Conservation (phyloP, 2,113 vertebrate species). For the Marmota flaviventris region DNA sequence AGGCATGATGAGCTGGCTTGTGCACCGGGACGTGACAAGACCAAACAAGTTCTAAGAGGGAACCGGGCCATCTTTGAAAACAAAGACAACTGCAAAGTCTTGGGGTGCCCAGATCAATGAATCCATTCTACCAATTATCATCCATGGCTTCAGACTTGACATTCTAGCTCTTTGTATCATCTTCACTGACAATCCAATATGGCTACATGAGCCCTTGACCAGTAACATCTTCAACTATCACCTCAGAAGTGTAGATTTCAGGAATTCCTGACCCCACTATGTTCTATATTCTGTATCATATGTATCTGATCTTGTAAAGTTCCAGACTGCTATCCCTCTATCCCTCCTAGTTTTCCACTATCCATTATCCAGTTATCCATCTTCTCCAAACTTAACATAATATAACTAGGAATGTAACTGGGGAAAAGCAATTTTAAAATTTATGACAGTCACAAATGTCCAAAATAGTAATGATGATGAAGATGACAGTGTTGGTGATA, state of each 20-base stretch:
- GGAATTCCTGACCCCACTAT: background rate
- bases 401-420: background rate
- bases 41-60: background rate
- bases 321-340: background rate
- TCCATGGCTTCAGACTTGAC: background rate
- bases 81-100: background rate
- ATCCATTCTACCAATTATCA: background rate
- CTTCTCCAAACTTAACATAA: background rate
- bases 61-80: background rate
- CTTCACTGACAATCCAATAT: background rate
- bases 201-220: background rate
- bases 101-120: background rate
- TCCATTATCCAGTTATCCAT: background rate
- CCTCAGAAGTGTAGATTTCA: background rate
- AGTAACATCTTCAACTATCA: background rate
- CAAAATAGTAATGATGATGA: background rate
- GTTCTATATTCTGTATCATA: background rate
- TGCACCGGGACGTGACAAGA: background rate
- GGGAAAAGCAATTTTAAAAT: conserved; percentile 4
- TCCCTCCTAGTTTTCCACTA: background rate
- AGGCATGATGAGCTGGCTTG: background rate
- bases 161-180: background rate
- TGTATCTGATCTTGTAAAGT: background rate
- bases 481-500: background rate
- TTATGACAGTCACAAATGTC: conserved; percentile 1